Base-by-base conservation (phyloP, 2,797 vertebrate genomes). In the Pseudotriccus pelzelni region DNA sequence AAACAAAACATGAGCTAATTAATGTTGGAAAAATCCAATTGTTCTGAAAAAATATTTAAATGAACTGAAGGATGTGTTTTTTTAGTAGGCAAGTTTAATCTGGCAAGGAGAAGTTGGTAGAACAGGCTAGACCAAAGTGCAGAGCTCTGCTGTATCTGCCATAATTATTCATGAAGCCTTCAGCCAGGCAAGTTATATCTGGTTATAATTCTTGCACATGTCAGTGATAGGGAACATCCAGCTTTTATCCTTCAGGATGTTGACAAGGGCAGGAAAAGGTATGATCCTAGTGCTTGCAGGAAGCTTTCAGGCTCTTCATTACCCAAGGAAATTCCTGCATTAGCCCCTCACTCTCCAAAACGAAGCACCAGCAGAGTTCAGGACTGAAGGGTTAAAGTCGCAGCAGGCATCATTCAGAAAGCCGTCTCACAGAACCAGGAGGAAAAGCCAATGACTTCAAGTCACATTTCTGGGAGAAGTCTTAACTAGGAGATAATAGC, bases 141-240 rank as follows among this genome's bases (percentile, higher is more conserved):
- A 78, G 78, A 91, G 19, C 39, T 72, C 58, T 91, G 62, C 67
- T 87, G 4, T 75, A 83, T 44, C 62, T 92, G 44, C 66, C 62
- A 81, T 87, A 94, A 95, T 94, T 96, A 89, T 93, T 94, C 89
- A 95, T 87, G 85, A 93, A 93, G 80, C 70, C 87, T 81, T 96
- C 87, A 93, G 10, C 81, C 62, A 83, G 46, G n/a, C 50, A 89
- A 69, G 47, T 47, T 89, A 41, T 84, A 78, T 68, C 58, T 80
- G 93, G 76, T 72, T 92, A 69, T 86, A 91, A 84, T 77, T 94
- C 77, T 91, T 85, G 62, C 58, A 94, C 59, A 78, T 80, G 73
- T 92, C 87, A 85, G 14, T 67, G 49, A 66, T 59, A 83, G 43
- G 50, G 55, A 92, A 75, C 43, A 86, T 84, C 47, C 47, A 84